Percentiles rank a stretch among this genome's conserved stretches.
These are phyloP conservation scores for Zele albiditarsus DNA, from an alignment of 2,888 invertebrate species.

Conservation along the genomic window DNA sequence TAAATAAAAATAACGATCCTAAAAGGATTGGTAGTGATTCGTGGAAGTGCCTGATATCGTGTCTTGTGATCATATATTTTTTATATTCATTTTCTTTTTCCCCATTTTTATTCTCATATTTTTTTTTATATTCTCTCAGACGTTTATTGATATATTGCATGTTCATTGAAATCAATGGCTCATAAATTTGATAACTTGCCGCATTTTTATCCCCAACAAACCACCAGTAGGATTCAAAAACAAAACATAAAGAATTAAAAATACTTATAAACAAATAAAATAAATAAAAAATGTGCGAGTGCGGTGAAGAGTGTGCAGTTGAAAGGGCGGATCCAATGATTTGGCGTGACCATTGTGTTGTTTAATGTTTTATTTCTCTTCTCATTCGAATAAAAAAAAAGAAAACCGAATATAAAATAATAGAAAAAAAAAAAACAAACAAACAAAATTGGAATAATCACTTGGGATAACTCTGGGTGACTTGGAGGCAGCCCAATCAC, in stretches of 20 bases:
- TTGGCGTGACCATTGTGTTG: neutral
- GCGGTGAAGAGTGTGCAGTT: conserved; percentile 62
- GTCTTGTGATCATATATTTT: conserved; percentile 28
- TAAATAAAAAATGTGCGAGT: conserved; percentile 65
- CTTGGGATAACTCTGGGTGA: conserved; percentile 55
- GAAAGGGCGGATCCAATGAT: conserved; percentile 42
- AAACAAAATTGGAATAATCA: conserved; percentile 8
- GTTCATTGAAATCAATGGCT: conserved; percentile 5
- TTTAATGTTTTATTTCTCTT: neutral
- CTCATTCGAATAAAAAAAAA: neutral
- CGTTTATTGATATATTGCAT: neutral
- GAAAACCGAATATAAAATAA: too few relatives aligned
- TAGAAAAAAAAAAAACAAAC: neutral
- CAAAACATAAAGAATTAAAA: neutral
- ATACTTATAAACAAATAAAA: neutral
- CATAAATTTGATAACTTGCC: neutral
- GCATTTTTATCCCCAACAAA: conserved; percentile 21
- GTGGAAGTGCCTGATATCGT: conserved; percentile 39
- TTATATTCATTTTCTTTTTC: conserved; percentile 3
- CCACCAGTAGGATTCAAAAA: conserved; percentile 1
- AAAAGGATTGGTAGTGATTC: conserved; percentile 21
- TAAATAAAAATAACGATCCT: conserved; percentile 8
- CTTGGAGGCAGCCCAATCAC: conserved; percentile 51
- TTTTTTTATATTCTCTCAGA: neutral
- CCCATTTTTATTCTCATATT: neutral